Conservation (phyloP, 35 echinoderm and acorn worm species). For the Strongylocentrotus purpuratus region DNA sequence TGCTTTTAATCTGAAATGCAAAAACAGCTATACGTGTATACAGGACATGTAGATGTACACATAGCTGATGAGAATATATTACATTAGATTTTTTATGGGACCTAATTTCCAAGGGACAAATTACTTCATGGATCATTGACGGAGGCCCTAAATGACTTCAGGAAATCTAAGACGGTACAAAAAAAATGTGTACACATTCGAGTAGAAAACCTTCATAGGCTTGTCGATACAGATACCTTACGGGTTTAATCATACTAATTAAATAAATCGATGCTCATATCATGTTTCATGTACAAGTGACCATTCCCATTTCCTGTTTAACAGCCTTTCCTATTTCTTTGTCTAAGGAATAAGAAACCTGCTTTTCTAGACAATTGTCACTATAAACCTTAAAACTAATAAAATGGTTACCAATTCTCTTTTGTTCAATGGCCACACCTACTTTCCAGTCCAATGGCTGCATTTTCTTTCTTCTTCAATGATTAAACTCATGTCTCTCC, state of each 20-base stretch:
- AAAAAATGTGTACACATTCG: background rate
- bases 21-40: too few relatives aligned
- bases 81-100: background rate
- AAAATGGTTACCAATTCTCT: background rate
- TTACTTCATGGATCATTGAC: constrained; percentile 26
- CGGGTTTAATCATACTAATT: background rate
- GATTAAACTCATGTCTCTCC: too few relatives aligned
- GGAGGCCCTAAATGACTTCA: background rate
- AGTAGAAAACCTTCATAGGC: background rate
- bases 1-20: too few relatives aligned
- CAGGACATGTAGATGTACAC: too few relatives aligned
- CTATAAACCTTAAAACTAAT: too few relatives aligned
- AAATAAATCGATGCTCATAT: background rate
- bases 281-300: background rate
- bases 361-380: too few relatives aligned
- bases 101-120: background rate
- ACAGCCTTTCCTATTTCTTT: too few relatives aligned
- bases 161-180: background rate
- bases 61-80: background rate
- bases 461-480: too few relatives aligned
- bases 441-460: background rate
- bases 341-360: too few relatives aligned
- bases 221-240: background rate
- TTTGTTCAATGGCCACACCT: background rate
- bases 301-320: too few relatives aligned